Evolutionary conservation across 2,797 vertebrate genomes (phyloP), one percentile per base, ranked within the genome.

Genomic region (Myoxocephalus aenaeus): DNA sequence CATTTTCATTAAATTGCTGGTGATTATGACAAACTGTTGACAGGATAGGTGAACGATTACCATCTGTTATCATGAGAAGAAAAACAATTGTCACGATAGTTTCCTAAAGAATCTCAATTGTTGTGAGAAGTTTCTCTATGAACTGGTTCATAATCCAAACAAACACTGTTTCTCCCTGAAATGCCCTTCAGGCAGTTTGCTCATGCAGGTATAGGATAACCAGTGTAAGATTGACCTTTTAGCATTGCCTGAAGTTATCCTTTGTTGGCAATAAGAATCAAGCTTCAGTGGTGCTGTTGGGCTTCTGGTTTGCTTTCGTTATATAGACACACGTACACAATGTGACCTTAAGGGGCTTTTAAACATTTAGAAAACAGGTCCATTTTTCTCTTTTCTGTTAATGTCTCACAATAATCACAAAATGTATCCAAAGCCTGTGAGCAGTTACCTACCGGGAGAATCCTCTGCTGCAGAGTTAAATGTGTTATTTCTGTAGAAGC

Each of bases 281-380:
- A 56, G 54, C 29, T 22, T 70, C 27, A 38, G 7, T 62, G 6
- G 4, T 3, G 1, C 15, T 29, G 32, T 42, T 58, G 53, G 17
- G 65, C 22, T 40, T 61, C 40, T 22, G 36, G 12, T 61, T 61
- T 38, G 42, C n/a, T 61, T 44, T 62, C 32, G 29, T 62, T 77
- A 70, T 46, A 50, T 65, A 69, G 15, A 36, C 25, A 29, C 34
- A 18, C 1, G 27, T 9, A 9, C 40, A 32, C 40, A 22, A 0
- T 14, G 27, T 68, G 22, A 67, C 2, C 3, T 63, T 36, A 27
- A 25, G 6, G 34, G 10, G 50, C 34, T 38, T 50, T 51, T 63
- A 5, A 56, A 34, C 50, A 22, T 51, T 51, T 12, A 5, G 22
- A 36, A 32, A 25, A 48, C 11, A 29, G 54, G 17, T 27, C 3